Conservation (phyloP, 2,797 vertebrate species). For the Brotogeris chrysoptera region DNA sequence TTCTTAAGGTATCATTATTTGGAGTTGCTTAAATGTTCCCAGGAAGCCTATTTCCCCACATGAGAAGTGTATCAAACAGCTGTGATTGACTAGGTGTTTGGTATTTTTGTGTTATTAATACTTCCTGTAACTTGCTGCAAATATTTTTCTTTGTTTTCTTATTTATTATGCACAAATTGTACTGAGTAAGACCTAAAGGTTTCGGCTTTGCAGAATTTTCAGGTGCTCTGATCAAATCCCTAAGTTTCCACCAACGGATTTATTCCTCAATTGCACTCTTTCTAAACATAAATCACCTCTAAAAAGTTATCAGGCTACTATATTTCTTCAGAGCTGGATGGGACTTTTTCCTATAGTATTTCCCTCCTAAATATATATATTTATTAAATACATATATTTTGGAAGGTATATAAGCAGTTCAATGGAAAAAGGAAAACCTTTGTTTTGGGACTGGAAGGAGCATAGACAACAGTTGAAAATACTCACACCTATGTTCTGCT, state of each 20-base stretch:
- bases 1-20: neutral
- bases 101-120: neutral
- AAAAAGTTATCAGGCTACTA: neutral
- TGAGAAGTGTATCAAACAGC: neutral
- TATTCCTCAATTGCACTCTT: neutral
- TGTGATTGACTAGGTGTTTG: neutral
- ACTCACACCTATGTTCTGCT: neutral
- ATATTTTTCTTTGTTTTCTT: neutral
- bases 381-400: neutral
- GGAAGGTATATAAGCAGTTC: neutral
- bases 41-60: neutral
- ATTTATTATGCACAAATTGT: neutral
- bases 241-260: neutral
- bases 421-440: neutral
- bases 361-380: neutral
- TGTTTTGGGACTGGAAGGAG: neutral
- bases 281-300: neutral
- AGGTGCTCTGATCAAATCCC: neutral
- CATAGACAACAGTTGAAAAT: neutral
- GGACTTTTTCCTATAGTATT: neutral
- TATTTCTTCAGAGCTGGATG: neutral
- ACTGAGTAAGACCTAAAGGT: neutral
- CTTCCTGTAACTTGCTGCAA: neutral
- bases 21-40: neutral
- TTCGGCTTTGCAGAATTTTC: neutral